Evolutionary conservation across 2,113 vertebrate genomes (phyloP).

Genomic region (Tichodroma muraria): DNA sequence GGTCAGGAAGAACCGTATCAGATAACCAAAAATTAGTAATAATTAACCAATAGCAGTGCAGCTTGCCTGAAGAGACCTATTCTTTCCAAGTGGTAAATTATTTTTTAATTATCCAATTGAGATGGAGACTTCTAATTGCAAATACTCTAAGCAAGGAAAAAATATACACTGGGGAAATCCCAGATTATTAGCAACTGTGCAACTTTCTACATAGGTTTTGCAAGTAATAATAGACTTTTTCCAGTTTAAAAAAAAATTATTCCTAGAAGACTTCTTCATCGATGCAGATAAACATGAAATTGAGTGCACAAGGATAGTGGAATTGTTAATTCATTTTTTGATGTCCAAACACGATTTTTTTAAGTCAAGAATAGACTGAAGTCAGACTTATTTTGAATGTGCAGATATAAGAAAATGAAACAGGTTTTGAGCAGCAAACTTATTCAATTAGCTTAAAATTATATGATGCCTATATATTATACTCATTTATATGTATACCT

Average conservation of each 20-base stretch:
- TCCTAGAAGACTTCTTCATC: background rate
- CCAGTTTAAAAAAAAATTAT: background rate
- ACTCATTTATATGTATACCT: too few species aligned
- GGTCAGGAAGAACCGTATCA: conserved; percentile 33
- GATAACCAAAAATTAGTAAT: conserved; percentile 51
- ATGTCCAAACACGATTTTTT: background rate
- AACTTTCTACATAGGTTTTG: conserved; percentile 14
- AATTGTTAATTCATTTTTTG: conserved; percentile 29
- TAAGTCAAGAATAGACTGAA: background rate
- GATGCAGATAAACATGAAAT: conserved; percentile 17
- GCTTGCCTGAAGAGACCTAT: conserved; percentile 31
- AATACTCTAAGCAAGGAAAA: conserved; percentile 37
- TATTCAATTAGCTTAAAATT: background rate
- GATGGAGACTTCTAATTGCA: conserved; percentile 45
- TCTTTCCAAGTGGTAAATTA: conserved; percentile 54
- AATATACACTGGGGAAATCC: conserved; percentile 8
- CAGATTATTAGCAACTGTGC: conserved; percentile 30
- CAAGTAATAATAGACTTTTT: conserved; percentile 13
- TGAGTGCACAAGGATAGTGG: background rate
- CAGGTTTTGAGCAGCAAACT: background rate
- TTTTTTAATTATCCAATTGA: conserved; percentile 46
- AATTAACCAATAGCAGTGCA: conserved; percentile 33
- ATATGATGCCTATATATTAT: background rate
- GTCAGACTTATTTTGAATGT: background rate
- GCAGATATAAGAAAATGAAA: background rate